These are phyloP conservation scores for Odontothrips loti DNA, from an alignment of 2,888 invertebrate genomes.

Conservation along the genomic window DNA sequence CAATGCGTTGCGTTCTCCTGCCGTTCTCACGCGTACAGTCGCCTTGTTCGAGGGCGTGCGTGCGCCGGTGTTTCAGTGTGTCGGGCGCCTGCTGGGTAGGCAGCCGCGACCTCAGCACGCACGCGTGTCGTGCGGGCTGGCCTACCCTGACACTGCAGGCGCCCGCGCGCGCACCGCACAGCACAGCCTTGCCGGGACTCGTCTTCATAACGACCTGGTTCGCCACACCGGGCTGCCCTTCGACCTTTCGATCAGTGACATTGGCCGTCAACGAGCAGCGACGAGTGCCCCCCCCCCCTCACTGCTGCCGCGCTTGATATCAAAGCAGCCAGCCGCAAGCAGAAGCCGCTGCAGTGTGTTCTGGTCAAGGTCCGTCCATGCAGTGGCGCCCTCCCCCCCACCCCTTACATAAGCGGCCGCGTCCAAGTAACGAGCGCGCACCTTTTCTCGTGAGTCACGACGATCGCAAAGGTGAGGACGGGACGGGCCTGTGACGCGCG, in stretches of 20 bases:
- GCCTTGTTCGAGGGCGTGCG: too few relatives aligned
- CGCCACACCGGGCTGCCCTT: too few relatives aligned
- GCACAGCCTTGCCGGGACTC: not conserved
- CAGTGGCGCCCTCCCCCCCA: not conserved
- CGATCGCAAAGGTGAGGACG: not conserved
- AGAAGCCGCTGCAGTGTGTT: not conserved
- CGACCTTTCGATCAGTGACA: not conserved
- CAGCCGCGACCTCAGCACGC: not conserved
- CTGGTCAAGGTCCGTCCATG: conserved; percentile 8
- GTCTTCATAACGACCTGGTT: not conserved
- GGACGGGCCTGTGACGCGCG: too few relatives aligned
- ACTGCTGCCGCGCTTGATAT: too few relatives aligned
- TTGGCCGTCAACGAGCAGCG: not conserved
- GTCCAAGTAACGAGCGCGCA: not conserved
- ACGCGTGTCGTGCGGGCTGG: not conserved
- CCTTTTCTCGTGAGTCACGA: not conserved
- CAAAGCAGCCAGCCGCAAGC: too few relatives aligned
- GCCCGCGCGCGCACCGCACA: not conserved
- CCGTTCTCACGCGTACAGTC: too few relatives aligned
- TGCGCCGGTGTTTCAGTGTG: too few relatives aligned
- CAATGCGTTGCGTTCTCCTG: too few relatives aligned
- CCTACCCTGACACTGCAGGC: not conserved
- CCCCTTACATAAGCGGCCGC: not conserved
- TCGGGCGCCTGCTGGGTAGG: not conserved
- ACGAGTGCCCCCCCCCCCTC: too few relatives aligned